Conservation (phyloP, 1,140 invertebrate genomes). For the Parapsyche elsis region DNA sequence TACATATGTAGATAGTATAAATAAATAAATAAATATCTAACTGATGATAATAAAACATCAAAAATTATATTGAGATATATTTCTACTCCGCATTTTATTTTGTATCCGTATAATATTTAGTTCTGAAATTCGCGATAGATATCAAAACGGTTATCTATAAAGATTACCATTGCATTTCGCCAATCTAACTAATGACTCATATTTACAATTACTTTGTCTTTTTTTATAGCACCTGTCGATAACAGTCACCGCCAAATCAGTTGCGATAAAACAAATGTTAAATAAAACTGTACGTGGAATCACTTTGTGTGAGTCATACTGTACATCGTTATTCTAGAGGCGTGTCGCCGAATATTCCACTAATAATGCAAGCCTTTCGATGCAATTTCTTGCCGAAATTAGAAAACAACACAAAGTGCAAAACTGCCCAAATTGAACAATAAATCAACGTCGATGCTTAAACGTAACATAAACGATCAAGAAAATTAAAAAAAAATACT, state of each 20-base stretch:
- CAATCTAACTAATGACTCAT: too few species aligned
- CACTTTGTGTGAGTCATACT: not conserved
- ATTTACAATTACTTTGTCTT: not conserved
- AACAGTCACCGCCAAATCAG: not conserved
- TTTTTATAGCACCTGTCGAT: not conserved
- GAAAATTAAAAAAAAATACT: too few species aligned
- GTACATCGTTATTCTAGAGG: not conserved
- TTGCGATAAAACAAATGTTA: too few species aligned
- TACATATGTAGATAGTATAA: too few species aligned
- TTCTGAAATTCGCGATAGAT: too few species aligned
- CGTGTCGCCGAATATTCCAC: conserved; percentile 19
- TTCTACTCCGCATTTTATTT: too few species aligned
- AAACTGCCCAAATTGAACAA: not conserved
- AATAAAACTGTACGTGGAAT: not conserved
- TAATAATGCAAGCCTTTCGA: conserved; percentile 10
- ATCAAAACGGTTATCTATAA: not conserved
- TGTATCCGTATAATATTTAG: too few species aligned
- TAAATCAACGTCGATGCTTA: conserved; percentile 4
- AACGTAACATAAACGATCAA: too few species aligned
- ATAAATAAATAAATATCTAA: too few species aligned
- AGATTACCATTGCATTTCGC: too few species aligned
- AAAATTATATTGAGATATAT: too few species aligned
- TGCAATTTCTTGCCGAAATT: conserved; percentile 35
- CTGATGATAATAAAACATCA: too few species aligned
- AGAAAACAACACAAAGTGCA: conserved; percentile 16